Conservation (phyloP, 2,797 vertebrate genomes). For the Ispidina picta region DNA sequence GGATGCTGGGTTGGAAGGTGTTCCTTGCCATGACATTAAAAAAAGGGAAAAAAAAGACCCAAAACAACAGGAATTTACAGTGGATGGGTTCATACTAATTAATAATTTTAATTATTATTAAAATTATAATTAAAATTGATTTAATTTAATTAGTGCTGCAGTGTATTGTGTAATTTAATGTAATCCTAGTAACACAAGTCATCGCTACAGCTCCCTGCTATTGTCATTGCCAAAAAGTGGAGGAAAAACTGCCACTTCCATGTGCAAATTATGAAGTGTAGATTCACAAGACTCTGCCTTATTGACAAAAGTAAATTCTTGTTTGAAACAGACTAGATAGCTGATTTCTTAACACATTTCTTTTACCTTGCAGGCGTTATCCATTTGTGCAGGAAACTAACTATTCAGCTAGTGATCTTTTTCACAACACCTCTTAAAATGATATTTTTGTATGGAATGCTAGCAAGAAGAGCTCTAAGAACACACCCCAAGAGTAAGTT, state of each 20-base stretch:
- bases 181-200: slow-evolving; percentile 63
- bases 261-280: slow-evolving; percentile 64
- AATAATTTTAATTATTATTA: neutral
- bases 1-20: neutral
- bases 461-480: neutral
- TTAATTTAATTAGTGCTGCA: neutral
- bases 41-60: neutral
- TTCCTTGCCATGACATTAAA: neutral
- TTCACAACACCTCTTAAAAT: slow-evolving; percentile 44
- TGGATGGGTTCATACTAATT: neutral
- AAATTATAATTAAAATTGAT: no score
- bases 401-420: slow-evolving; percentile 60
- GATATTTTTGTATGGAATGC: slow-evolving; percentile 3
- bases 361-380: slow-evolving; percentile 45
- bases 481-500: neutral
- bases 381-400: slow-evolving; percentile 68
- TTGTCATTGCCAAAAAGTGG: slow-evolving; percentile 54
- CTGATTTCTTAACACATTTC: neutral
- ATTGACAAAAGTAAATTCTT: slow-evolving; percentile 44
- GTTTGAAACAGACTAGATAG: slow-evolving; percentile 51
- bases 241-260: slow-evolving; percentile 54
- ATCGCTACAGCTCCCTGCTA: slow-evolving; percentile 52
- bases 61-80: neutral
- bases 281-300: slow-evolving; percentile 54
- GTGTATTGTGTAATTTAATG: slow-evolving; percentile 65